phyloP scores from a whole-genome alignment of 1,140 invertebrate genomes.

The Oscheius sp. region DNA sequence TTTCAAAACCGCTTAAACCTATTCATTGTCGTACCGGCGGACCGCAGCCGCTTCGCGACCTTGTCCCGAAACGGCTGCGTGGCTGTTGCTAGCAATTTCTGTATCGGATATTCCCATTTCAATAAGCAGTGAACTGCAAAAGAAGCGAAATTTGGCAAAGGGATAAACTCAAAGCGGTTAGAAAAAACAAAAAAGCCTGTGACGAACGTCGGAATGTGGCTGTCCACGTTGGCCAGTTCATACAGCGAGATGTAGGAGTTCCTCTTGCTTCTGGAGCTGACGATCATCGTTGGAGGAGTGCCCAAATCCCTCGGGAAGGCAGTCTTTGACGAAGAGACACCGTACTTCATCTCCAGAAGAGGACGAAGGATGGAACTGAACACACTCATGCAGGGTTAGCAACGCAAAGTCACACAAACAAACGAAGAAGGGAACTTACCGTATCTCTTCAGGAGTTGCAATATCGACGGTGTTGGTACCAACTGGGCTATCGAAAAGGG shows the following conservation, averaged over 20 bases:
- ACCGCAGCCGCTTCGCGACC: too few species aligned
- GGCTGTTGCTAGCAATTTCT: too few species aligned
- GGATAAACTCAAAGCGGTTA: background rate
- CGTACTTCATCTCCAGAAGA: slow-evolving; percentile 1
- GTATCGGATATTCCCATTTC: too few species aligned
- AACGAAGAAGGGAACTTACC: slow-evolving; percentile 24
- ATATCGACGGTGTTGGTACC: slow-evolving; percentile 25
- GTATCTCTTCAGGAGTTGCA: slow-evolving; percentile 42
- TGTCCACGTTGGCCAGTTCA: background rate
- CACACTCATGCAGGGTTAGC: slow-evolving; percentile 1
- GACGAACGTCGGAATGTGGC: background rate
- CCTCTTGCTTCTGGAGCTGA: background rate
- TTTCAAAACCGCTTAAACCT: too few species aligned
- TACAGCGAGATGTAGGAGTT: background rate
- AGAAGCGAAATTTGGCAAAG: background rate
- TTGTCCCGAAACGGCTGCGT: too few species aligned
- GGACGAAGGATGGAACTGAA: slow-evolving; percentile 7
- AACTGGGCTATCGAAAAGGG: background rate
- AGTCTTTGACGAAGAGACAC: too few species aligned
- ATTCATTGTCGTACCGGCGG: too few species aligned
- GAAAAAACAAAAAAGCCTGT: background rate
- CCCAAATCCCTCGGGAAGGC: background rate
- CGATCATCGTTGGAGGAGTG: slow-evolving; percentile 2
- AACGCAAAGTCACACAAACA: background rate
- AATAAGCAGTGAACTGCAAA: background rate